phyloP scores from a whole-genome alignment of 2,888 invertebrate species.

The Dryomyza anilis region DNA sequence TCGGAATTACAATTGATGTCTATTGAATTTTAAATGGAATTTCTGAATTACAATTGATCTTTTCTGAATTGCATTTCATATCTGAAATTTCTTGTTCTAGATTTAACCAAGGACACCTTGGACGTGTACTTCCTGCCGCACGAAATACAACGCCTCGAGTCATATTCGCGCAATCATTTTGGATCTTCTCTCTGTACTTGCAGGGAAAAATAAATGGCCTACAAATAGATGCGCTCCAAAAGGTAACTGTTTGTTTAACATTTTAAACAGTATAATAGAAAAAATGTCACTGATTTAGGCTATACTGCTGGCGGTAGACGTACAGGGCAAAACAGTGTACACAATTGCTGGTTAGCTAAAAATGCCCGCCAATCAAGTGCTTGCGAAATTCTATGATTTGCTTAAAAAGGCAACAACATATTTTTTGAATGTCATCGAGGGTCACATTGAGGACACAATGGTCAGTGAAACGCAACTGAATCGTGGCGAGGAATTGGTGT shows the following conservation, averaged over 20 bases:
- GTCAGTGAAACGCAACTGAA: slow-evolving; percentile 63
- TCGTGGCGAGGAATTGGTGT: slow-evolving; percentile 64
- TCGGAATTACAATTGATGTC: too few species aligned
- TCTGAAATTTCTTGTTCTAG: slow-evolving; percentile 58
- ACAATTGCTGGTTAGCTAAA: slow-evolving; percentile 81
- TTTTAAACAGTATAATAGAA: background rate
- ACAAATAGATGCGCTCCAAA: slow-evolving; percentile 81
- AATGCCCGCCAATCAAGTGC: slow-evolving; percentile 81
- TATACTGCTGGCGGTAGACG: slow-evolving; percentile 84
- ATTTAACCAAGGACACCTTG: slow-evolving; percentile 69
- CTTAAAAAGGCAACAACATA: slow-evolving; percentile 67
- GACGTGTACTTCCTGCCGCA: slow-evolving; percentile 77
- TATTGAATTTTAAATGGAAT: too few species aligned
- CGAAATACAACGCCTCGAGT: slow-evolving; percentile 85
- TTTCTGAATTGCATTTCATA: too few species aligned
- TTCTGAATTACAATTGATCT: too few species aligned
- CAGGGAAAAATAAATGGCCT: slow-evolving; percentile 69
- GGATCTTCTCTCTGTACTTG: slow-evolving; percentile 86
- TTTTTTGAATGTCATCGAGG: slow-evolving; percentile 71
- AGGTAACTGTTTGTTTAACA: slow-evolving; percentile 65
- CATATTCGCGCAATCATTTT: slow-evolving; percentile 89
- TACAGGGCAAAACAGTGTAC: slow-evolving; percentile 93
- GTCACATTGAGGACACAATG: slow-evolving; percentile 69
- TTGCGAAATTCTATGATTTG: slow-evolving; percentile 85
- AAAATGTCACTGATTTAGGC: too few species aligned